Evolutionary conservation across 2,113 vertebrate genomes (phyloP).

Genomic region (Neomonachus schauinslandi): DNA sequence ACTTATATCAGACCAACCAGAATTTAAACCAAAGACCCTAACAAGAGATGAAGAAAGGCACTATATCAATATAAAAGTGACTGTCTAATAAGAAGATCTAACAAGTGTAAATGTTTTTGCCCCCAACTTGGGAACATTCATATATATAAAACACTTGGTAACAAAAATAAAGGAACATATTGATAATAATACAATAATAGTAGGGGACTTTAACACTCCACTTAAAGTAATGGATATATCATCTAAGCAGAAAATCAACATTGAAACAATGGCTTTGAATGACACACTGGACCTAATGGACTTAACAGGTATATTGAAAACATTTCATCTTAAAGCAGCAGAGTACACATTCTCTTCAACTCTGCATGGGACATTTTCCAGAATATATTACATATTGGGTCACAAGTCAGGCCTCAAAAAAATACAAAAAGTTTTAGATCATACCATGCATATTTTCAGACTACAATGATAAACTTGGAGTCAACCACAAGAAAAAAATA

Average conservation of each 20-base stretch:
- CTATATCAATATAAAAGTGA: not conserved
- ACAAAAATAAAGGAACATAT: not conserved
- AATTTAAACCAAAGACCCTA: not conserved
- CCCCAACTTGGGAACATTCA: not conserved
- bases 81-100: not conserved
- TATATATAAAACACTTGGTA: not conserved
- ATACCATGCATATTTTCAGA: not conserved
- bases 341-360: not conserved
- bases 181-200: not conserved
- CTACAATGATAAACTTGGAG: not conserved
- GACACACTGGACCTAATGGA: not conserved
- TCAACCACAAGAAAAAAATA: not conserved
- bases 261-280: not conserved
- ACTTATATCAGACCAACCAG: not conserved
- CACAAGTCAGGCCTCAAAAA: not conserved
- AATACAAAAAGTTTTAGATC: not conserved
- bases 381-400: not conserved
- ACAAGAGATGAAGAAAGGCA: not conserved
- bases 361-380: not conserved
- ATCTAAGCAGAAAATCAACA: not conserved
- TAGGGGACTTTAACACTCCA: not conserved
- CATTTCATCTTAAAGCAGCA: not conserved
- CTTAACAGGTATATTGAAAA: not conserved
- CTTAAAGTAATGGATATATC: not conserved
- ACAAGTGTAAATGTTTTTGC: not conserved